Percentiles rank a stretch among this genome's conserved stretches.
Conservation (phyloP, 2,797 vertebrate genomes). For the Paedocypris micromegethes region DNA sequence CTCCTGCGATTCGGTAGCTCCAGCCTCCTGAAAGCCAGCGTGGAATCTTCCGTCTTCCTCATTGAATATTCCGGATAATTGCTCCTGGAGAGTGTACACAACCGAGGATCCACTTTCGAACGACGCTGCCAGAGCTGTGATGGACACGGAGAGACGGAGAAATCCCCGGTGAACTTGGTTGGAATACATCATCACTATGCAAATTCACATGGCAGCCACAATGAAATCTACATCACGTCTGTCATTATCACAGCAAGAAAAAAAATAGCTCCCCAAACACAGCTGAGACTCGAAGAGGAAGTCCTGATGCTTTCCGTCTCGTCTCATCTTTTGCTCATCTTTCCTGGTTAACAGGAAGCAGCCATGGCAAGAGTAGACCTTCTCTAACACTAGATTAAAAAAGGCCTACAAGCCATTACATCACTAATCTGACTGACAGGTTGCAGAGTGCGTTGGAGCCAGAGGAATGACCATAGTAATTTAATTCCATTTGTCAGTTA, state of each 20-base stretch:
- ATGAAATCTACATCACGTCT: conserved; percentile 33
- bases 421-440: conserved; percentile 50
- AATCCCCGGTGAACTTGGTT: conserved; percentile 13
- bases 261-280: conserved; percentile 33
- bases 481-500: conserved; percentile 46
- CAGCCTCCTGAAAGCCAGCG: conserved; percentile 59
- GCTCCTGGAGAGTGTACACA: conserved; percentile 76
- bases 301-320: conserved; percentile 22
- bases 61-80: conserved; percentile 75
- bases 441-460: conserved; percentile 27
- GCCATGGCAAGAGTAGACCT: conserved; percentile 17
- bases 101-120: conserved; percentile 75
- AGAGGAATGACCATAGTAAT: conserved; percentile 41
- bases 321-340: conserved; percentile 29
- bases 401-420: conserved; percentile 35
- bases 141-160: conserved; percentile 37
- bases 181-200: conserved; percentile 25
- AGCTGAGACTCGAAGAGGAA: conserved; percentile 18
- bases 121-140: conserved; percentile 76
- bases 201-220: conserved; percentile 18
- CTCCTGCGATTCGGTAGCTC: conserved; percentile 62
- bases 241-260: conserved; percentile 34
- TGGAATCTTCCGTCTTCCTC: conserved; percentile 61
- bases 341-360: conserved; percentile 32
- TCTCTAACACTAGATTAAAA: conserved; percentile 20